A percentile compares a stretch with the other conserved stretches of the same genome.
These are phyloP conservation scores for Coregonus sp. DNA, from an alignment of 2,797 vertebrate genomes.

Conservation along the genomic window DNA sequence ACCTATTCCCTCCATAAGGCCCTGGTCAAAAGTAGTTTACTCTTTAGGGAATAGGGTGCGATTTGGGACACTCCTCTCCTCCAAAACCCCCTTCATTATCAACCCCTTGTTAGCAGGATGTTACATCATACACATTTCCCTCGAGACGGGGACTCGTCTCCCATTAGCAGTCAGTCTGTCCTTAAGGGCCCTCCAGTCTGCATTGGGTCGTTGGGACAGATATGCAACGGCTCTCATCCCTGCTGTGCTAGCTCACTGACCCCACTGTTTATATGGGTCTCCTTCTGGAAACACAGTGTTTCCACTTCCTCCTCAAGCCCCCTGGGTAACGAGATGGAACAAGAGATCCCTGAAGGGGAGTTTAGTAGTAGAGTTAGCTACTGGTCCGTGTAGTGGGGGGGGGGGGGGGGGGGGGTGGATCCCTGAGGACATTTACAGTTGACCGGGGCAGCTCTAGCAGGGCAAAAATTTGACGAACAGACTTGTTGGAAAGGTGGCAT, in stretches of 20 bases:
- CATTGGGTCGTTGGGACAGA: not conserved
- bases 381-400: too few relatives aligned
- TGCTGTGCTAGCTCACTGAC: not conserved
- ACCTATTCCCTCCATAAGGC: too few relatives aligned
- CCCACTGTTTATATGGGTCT: conserved; percentile 27
- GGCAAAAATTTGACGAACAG: too few relatives aligned
- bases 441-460: too few relatives aligned
- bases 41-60: too few relatives aligned
- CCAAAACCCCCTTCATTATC: conserved; percentile 10
- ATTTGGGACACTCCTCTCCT: conserved; percentile 8
- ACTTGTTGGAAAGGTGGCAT: too few relatives aligned
- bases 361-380: too few relatives aligned
- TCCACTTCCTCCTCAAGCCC: conserved; percentile 6
- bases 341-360: not conserved
- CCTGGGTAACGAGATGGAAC: not conserved
- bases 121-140: not conserved
- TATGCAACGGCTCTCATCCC: not conserved
- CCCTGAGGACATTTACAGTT: too few relatives aligned
- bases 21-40: too few relatives aligned
- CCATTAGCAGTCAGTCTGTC: not conserved
- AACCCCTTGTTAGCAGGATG: conserved; percentile 17
- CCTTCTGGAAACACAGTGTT: conserved; percentile 18
- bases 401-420: too few relatives aligned
- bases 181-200: not conserved
- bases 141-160: not conserved